Conservation (phyloP, 2,888 invertebrate genomes). For the Teleogryllus oceanicus region DNA sequence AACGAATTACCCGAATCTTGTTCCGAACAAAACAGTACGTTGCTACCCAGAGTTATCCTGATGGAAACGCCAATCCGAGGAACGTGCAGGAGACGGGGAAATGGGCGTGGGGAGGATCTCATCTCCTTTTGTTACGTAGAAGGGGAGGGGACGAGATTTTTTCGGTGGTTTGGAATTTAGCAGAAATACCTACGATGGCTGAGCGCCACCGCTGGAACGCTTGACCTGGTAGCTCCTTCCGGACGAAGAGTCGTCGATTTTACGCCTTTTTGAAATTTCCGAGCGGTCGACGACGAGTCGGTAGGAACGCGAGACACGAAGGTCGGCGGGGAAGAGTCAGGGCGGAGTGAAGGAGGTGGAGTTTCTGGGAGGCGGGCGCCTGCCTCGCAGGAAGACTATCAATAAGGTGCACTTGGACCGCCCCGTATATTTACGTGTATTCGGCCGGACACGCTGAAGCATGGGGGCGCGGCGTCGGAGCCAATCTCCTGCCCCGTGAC, state of each 20-base stretch:
- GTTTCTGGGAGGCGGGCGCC: too few species aligned
- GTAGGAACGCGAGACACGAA: neutral
- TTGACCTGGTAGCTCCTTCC: neutral
- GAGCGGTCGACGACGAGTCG: neutral
- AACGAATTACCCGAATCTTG: too few species aligned
- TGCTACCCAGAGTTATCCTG: too few species aligned
- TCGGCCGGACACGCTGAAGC: constrained; percentile 5
- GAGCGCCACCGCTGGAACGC: neutral
- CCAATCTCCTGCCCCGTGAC: neutral
- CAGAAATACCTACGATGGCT: neutral
- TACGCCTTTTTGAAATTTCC: constrained; percentile 18
- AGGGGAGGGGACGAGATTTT: too few species aligned
- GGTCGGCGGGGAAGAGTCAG: neutral
- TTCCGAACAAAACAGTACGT: too few species aligned
- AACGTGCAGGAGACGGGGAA: too few species aligned
- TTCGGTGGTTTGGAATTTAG: too few species aligned
- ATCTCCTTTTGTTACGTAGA: too few species aligned
- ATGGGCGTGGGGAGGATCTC: too few species aligned
- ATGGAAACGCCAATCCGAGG: too few species aligned
- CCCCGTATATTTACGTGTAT: constrained; percentile 18
- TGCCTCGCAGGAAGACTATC: neutral
- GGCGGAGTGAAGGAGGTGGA: neutral
- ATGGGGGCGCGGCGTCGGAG: neutral
- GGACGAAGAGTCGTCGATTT: neutral
- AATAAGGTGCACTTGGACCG: constrained; percentile 9